Base-by-base conservation (phyloP, 2,888 invertebrate species). In the Ectropis crepuscularia region DNA sequence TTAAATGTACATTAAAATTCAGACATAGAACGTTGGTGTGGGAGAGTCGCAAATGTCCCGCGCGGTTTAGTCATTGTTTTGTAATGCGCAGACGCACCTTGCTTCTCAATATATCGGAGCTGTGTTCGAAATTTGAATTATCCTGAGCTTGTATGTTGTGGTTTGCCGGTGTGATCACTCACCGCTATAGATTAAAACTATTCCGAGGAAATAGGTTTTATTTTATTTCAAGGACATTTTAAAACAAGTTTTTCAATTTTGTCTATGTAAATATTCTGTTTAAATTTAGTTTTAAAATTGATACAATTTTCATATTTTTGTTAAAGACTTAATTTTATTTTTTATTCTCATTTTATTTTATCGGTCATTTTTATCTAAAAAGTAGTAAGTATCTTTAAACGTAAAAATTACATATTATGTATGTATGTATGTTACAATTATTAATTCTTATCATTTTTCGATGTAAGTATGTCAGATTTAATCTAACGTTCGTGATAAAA, bases 21-120 rank as follows among this genome's bases (percentile, higher is more conserved):
- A 78, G 69, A 73, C 65, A 71, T 74, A 74, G 74, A 72, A 74
- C 72, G 71, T 68, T 63, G 69, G 75, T 78, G 75, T 80, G 72
- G 76, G 71, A 81, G 74, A 79, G 61, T 77, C 74, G 73, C 72
- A 71, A 65, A 71, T 73, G 72, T 50, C 51, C 57, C 51, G 53
- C 72, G 63, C 63, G 74, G 80, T 82, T 88, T 87, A 90, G 87
- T 90, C 90, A 91, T 86, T 88, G 78, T 83, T 84, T 88, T 84
- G 86, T 82, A 81, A 88, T 89, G 87, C 84, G 86, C 77, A 76
- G 80, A 81, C 89, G 87, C 82, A 85, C 76, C 72, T 76, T 78
- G 76, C 76, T 75, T 77, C 74, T 80, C 82, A 85, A 87, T 85
- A 85, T 83, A 84, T 81, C 78, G 79, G 75, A 77, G 75, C 75